Base-by-base conservation (phyloP, 2,113 vertebrate genomes). In the Tetraodon nigroviridis region DNA sequence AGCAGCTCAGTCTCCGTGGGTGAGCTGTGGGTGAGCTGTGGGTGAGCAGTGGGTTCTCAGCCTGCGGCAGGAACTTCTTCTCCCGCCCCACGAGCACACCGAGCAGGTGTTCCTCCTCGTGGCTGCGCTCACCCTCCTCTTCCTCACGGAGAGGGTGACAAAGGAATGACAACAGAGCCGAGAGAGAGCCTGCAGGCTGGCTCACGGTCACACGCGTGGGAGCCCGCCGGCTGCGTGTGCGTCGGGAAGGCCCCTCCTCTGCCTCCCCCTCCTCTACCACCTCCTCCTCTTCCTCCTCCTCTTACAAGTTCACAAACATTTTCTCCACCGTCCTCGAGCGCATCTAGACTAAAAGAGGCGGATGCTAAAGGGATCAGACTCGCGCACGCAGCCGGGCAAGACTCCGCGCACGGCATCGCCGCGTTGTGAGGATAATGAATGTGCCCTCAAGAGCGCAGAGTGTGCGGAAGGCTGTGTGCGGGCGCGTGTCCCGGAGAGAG, bases 401-500 rank as follows among this genome's bases (percentile, higher is more conserved):
- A 7, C 44, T 46, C 44, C n/a, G n/a, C n/a, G n/a, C n/a, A n/a
- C 10, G 32, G 32, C 32, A 8, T 12, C 32, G 29, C 8, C 29
- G 11, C 32, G 11, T 11, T 37, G 32, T 65, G 60, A 19, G 40
- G 66, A 79, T 67, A 64, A 73, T 62, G 67, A 56, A 76, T 63
- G 64, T 58, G 80, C 46, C 62, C 50, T 67, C 14, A 3, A 17
- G 47, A 41, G 49, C 58, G 63, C 58, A 58, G 49, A 53, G 12
- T 21, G 72, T 56, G 63, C 63, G 67, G 63, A 68, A 69, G 63
- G 60, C 65, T 77, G 61, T 40, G 45, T 58, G 14, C 67, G 66
- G 14, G 69, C 54, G 61, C 55, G 55, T 62, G 67, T 78, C 68
- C 69, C 70, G 52, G 21, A 53, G 64, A 83, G 61, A 50, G 55